Evolutionary conservation across 1,140 invertebrate genomes (phyloP), one percentile per base, ranked within the genome.

Genomic region (Brachionus koreanus): DNA sequence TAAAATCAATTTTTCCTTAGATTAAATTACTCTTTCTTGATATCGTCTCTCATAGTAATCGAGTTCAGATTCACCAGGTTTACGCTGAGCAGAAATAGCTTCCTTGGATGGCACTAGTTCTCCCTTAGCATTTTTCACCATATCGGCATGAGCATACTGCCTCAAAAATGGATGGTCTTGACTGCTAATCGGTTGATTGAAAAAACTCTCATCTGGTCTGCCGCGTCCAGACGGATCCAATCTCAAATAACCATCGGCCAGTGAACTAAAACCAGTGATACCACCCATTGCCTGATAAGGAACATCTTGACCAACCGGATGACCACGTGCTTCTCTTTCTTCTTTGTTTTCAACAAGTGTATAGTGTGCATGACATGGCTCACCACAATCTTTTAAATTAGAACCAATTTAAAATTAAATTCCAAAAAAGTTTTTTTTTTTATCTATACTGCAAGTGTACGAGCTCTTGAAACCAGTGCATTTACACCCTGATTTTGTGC

Each of bases 221-320:
- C 88, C 88, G 86, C 82, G 79, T 3, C 88, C 88, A 84, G 87
- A 88, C 16, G 87, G 87, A 82, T 89, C 88, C 33, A 89, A 85
- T 82, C 88, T 84, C 84, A 86, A 84, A 83, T 89, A 89, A 2
- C 88, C 88, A 29, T 88, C 88, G 52, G 86, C 86, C 12, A 89
- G 83, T 9, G 88, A 89, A 16, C 86, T 87, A 84, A 89, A 89
- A 3, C 88, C 88, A 13, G 88, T 89, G 2, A 89, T 42, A 13
- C 88, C 88, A 9, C 88, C 88, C 88, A 89, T 89, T 61, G 87
- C 88, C 74, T 87, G 84, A 83, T 88, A 88, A 3, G 84, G 85
- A 6, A 72, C 82, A 43, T 86, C 86, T 69, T 87, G 85, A 67
- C 88, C 88, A 12, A 88, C 85, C 5, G 88, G 88, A 77, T 88